A percentile compares a stretch with the other conserved stretches of the same genome.
These are phyloP conservation scores for Drosophila grimshawi DNA, from an alignment of 1,140 invertebrate genomes.

Conservation along the genomic window DNA sequence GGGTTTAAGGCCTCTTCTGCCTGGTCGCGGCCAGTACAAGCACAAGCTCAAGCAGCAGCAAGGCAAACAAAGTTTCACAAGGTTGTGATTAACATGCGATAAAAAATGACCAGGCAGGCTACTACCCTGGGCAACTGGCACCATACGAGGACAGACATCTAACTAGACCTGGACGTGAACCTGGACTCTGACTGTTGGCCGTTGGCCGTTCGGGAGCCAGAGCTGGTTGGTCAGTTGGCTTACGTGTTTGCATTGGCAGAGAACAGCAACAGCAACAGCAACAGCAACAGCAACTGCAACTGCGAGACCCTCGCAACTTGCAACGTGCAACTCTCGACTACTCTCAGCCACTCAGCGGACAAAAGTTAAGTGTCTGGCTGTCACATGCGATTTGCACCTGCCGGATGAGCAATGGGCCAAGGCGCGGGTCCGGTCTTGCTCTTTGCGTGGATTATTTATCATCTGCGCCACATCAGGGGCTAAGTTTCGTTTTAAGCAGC, in stretches of 20 bases:
- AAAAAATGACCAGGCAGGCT: conserved; percentile 73
- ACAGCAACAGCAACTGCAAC: conserved; percentile 35
- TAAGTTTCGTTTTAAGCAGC: conserved; percentile 75
- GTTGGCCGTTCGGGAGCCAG: conserved; percentile 21
- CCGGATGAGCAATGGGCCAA: conserved; percentile 74
- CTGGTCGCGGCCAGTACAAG: conserved; percentile 5
- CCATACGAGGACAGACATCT: conserved; percentile 37
- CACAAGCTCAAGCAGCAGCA: conserved; percentile 37
- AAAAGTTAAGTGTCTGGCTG: conserved; percentile 82
- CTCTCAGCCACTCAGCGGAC: conserved; percentile 59
- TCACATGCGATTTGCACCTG: conserved; percentile 83
- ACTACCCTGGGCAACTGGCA: conserved; percentile 32
- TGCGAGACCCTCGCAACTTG: conserved; percentile 17
- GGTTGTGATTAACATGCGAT: conserved; percentile 83
- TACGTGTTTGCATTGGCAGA: conserved; percentile 72
- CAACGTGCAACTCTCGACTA: conserved; percentile 31
- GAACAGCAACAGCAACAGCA: not conserved
- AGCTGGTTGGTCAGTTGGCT: conserved; percentile 65
- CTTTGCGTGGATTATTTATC: conserved; percentile 82
- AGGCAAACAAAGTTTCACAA: conserved; percentile 80
- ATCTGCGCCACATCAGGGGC: conserved; percentile 70
- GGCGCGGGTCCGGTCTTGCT: conserved; percentile 35
- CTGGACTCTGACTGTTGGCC: conserved; percentile 18
- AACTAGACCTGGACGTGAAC: conserved; percentile 20
- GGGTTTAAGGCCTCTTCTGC: conserved; percentile 50